phyloP scores from a whole-genome alignment of 2,888 invertebrate species.

The Bruchidius siliquastri region DNA sequence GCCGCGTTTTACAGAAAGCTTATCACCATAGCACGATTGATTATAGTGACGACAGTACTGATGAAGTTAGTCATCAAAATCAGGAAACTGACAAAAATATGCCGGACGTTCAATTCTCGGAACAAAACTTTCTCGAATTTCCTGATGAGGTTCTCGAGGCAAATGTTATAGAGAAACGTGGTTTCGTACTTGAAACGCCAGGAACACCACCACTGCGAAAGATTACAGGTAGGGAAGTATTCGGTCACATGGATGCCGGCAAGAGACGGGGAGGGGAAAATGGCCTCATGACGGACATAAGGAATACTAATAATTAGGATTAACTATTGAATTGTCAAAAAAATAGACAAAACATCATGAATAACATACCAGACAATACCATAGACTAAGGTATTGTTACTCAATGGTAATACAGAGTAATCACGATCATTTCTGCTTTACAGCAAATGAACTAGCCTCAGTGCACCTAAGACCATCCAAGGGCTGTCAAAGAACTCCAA shows the following conservation, averaged over 20 bases:
- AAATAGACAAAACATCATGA: too few species aligned
- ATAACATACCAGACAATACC: too few species aligned
- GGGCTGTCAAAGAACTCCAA: constrained; percentile 14
- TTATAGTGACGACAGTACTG: neutral
- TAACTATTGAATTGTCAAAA: too few species aligned
- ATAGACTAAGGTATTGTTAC: too few species aligned
- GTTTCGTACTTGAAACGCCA: neutral
- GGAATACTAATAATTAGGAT: too few species aligned
- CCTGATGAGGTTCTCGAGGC: neutral
- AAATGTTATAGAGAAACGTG: neutral
- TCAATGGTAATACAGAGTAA: too few species aligned
- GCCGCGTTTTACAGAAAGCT: neutral
- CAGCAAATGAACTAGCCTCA: constrained; percentile 12
- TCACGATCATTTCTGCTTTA: too few species aligned
- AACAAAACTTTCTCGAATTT: neutral
- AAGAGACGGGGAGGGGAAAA: too few species aligned
- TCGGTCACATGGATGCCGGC: too few species aligned
- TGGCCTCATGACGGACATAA: too few species aligned
- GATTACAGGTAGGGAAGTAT: constrained; percentile 7
- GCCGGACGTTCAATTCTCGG: neutral
- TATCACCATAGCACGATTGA: neutral
- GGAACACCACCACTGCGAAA: constrained; percentile 14
- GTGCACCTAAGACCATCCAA: constrained; percentile 20
- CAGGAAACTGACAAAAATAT: neutral
- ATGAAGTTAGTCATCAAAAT: neutral